Evolutionary conservation across 1,140 invertebrate genomes (phyloP), one percentile per base, ranked within the genome.

Genomic region (Drosophila ambigua): DNA sequence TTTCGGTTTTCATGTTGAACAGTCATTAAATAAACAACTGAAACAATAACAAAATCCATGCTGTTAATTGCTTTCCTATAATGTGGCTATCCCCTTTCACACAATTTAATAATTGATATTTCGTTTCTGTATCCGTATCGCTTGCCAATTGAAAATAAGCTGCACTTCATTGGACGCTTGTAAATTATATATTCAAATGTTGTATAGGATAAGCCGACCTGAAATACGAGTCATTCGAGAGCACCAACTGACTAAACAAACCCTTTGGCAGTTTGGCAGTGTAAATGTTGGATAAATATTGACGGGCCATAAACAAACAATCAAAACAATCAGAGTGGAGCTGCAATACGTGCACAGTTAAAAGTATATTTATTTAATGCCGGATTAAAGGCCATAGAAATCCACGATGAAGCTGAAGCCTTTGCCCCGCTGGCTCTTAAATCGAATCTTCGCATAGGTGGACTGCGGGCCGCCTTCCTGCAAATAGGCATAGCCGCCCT

Each of bases 331-430:
- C 51, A 26, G 67, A 20, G 31, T 20, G 45, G 9, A 28, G 23
- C 3, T 9, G 26, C 35, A 9, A 20, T 4, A 20, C 31, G 13
- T 31, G 44, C 57, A 26, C 43, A 55, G 69, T 69, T 69, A 67
- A 68, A 23, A 26, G 8, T 49, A 62, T 13, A 1, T 11, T 2
- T 9, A 23, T 2, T 9, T 2, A 46, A 24, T 39, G 15, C 9
- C 28, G 8, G 24, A 16, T 81, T 79, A 83, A 77, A 77, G 67
- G 44, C 92, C 92, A 69, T 93, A 94, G n/a, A 94, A 44, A 24
- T 93, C 90, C 8, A 94, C 90, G 20, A 91, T 65, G 61, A 93
- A 94, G 68, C 93, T 93, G 64, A 94, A 93, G 1, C 93, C 92
- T 39, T 93, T 91, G 24, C 92, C 81, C 44, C 93, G 91, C 53